Evolutionary conservation across 37 sponge, comb jelly and placozoan species (phyloP), one percentile per base, ranked within the genome.

Genomic region (Trichoplax adhaerens): DNA sequence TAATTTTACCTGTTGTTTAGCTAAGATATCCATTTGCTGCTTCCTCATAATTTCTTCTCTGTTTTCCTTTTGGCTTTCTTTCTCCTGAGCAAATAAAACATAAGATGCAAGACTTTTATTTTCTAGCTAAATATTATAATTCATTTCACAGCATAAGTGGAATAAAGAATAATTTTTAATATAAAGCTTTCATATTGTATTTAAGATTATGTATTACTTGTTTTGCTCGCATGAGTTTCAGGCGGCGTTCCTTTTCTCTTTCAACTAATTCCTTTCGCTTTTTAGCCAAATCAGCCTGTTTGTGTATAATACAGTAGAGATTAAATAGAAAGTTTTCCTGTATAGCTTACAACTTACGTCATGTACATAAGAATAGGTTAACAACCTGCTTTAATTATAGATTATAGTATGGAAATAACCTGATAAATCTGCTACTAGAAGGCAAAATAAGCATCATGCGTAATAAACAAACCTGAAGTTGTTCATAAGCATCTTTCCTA

Each of bases 261-360:
- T 77, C 71, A 50, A 76, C 72, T 52, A 76, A 56, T 69, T 87
- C 85, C 56, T 58, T 68, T 73, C 74, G 83, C 55, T 76, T 79
- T 3, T 75, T 82, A 1, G 65, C 77, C 53, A 87, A 68, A 54
- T 75, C 85, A 48, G 75, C 66, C 12, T 84, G 80, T 54, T 78
- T 29, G 29, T 29, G 29, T 29, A 29, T 29, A 29, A 29, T 29
- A 29, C 0, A 29, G 29, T 29, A 29, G 29, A 29, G 29, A 29
- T 29, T 29, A 0, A 29, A 29, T 29, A 29, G 29, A 29, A 29
- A 0, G 29, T 29, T 29, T 29, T 29, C 29, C 29, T 29, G 29
- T 29, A 29, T 29, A 29, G 29, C 29, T 29, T 29, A 29, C 29
- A 29, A 29, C 29, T 29, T 29, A 29, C 29, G 29, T 29, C 29